Evolutionary conservation across 2,888 invertebrate species (phyloP), one percentile per base, ranked within the genome.

Genomic region (Zaprionus obscuricornis): DNA sequence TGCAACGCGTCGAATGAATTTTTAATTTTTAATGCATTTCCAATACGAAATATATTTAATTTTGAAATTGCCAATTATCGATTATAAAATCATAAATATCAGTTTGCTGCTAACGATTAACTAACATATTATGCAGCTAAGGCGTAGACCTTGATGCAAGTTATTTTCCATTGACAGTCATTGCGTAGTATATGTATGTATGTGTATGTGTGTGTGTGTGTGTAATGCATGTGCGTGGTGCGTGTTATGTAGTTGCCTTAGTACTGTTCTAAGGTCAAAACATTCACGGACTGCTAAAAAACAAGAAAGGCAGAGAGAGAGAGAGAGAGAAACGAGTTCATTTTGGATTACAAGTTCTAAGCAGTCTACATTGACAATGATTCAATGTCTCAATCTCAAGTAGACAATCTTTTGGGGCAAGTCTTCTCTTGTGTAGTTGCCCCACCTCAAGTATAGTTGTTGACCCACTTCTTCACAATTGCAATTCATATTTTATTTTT

Each of bases 341-440:
- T 56, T 54, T 7, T 45, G 17, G 24, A 33, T 14, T 24, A 40
- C 50, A 31, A 26, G 70, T n/a, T n/a, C n/a, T n/a, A n/a, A n/a
- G n/a, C n/a, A n/a, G n/a, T 52, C 52, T 10, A 24, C 66, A 71
- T 71, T 68, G 68, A 10, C 71, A 68, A 37, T 71, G 59, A 67
- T 26, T 67, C 13, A 18, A 43, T 4, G n/a, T n/a, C n/a, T n/a
- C n/a, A n/a, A n/a, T n/a, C n/a, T n/a, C n/a, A n/a, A n/a, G n/a
- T n/a, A n/a, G n/a, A n/a, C n/a, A n/a, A n/a, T n/a, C n/a, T n/a
- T n/a, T n/a, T n/a, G n/a, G n/a, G n/a, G n/a, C n/a, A n/a, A n/a
- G n/a, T n/a, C n/a, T n/a, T n/a, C n/a, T n/a, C n/a, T n/a, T n/a
- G n/a, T n/a, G n/a, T n/a, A n/a, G n/a, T n/a, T n/a, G n/a, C n/a